Evolutionary conservation across 2,888 invertebrate species (phyloP).

Genomic region (Ennomos quercinarius): DNA sequence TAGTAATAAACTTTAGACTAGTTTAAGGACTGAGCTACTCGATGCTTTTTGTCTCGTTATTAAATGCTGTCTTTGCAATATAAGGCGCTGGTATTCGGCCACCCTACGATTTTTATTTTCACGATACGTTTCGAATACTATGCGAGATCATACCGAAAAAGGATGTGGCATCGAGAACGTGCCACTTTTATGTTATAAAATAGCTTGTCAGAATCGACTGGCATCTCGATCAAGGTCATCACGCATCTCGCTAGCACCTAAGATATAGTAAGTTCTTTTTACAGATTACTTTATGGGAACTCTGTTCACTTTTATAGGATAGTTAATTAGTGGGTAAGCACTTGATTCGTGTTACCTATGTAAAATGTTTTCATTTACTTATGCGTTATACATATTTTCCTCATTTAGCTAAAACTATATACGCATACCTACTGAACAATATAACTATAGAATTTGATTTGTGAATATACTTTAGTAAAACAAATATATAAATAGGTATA

Average conservation of each 20-base stretch:
- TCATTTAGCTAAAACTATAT: no score
- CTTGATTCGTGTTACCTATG: no score
- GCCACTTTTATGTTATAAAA: conserved; percentile 68
- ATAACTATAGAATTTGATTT: no score
- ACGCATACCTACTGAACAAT: no score
- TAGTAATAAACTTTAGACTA: conserved; percentile 58
- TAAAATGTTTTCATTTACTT: no score
- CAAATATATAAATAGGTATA: no score
- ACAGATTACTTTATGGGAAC: background rate
- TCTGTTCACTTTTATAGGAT: no score
- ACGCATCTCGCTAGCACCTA: conserved; percentile 28
- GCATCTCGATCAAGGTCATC: conserved; percentile 71
- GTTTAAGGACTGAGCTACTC: conserved; percentile 57
- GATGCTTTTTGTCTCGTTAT: conserved; percentile 66
- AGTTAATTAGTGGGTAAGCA: no score
- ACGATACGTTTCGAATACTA: conserved; percentile 67
- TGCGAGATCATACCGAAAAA: conserved; percentile 73
- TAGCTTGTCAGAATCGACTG: conserved; percentile 71
- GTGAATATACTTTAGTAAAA: no score
- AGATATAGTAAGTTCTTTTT: background rate
- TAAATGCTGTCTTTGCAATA: conserved; percentile 76
- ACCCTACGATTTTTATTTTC: conserved; percentile 76
- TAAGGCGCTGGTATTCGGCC: conserved; percentile 74
- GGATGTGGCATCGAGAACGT: conserved; percentile 66
- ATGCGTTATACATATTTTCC: no score